Evolutionary conservation across 35 echinoderm and acorn worm genomes (phyloP), one percentile per base, ranked within the genome.

Genomic region (Nesometra sesokonis): DNA sequence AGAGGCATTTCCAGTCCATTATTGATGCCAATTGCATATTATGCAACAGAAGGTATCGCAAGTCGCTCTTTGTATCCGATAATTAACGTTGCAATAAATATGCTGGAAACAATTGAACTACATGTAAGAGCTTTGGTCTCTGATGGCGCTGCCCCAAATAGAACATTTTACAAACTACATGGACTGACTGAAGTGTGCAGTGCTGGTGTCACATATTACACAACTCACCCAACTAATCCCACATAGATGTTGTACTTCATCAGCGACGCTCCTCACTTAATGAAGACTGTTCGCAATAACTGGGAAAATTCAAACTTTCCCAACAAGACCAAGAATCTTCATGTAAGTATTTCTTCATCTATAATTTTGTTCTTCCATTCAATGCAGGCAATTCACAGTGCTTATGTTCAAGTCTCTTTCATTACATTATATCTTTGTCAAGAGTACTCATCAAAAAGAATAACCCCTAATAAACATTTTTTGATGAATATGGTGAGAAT

Each of bases 291-390:
- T 29, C 4, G 76, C 0, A 77, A 35, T n/a, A 67, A 91, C 40
- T 82, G 77, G 32, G 90, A 91, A 39, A 91, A 91, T 30, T 91
- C 90, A 7, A 79, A 78, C 0, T 91, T 32, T 52, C 36, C 87
- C 35, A 85, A 46, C 77, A 91, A 87, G 21, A 82, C 90, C 5
- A 91, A 84, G 47, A 91, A 91, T 36, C 81, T 91, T 17, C 85
- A 80, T 78, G 90, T 91, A 46, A 86, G 80, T 85, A 38, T 37
- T n/a, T 21, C 17, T 3, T 78, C 36, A 13, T 77, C 17, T 77
- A 32, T 77, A 32, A 15, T 30, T 7, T 17, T 81, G 17, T 13
- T 17, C 17, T 19, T 15, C 32, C 15, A 21, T 32, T 17, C n/a
- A n/a, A n/a, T n/a, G n/a, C n/a, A n/a, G n/a, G n/a, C n/a, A n/a